Evolutionary conservation across 2,888 invertebrate species (phyloP), one percentile per base, ranked within the genome.

Genomic region (Corbicula japonica): DNA sequence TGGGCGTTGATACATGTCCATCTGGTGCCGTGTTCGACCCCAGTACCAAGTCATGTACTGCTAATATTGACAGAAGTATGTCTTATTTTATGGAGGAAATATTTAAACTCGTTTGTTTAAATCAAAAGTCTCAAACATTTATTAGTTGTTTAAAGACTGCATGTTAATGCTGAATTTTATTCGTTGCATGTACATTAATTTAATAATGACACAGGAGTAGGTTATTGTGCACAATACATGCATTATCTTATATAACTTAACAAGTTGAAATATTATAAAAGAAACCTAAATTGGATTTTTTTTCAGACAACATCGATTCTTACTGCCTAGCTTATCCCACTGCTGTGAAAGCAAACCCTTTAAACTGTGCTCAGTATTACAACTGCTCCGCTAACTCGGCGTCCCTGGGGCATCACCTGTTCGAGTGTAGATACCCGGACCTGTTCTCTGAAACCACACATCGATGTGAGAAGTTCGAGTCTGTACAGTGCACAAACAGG

Each of bases 281-380:
- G 10, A 50, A 50, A n/a, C n/a, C 46, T 46, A 50, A 26, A 8
- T 50, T 26, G 4, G 4, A 54, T 3, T 38, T n/a, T 32, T 46
- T 54, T 65, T 0, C 35, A 74, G 74, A 32, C 21, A 68, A 68
- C 52, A 70, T 76, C 4, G 70, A 63, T 58, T 60, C 70, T 10
- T 81, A 78, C 46, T 84, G 84, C 44, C 56, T 48, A 18, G 58
- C 78, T 6, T 80, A 81, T 28, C 78, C 84, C 10, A 63, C 50
- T 15, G 61, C 81, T 18, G 50, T 79, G 1, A 68, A 68, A 18
- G 41, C 71, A 15, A 80, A 76, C 56, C 71, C 72, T 18, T 54
- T 63, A 12, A 81, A 76, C 56, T 84, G 84, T 71, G 84, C 80
- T 18, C 78, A 84, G 56, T 84, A 78, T 58, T 81, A 79, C 62